phyloP scores from a whole-genome alignment of 2,888 invertebrate genomes.

The Capitulum mitella region DNA sequence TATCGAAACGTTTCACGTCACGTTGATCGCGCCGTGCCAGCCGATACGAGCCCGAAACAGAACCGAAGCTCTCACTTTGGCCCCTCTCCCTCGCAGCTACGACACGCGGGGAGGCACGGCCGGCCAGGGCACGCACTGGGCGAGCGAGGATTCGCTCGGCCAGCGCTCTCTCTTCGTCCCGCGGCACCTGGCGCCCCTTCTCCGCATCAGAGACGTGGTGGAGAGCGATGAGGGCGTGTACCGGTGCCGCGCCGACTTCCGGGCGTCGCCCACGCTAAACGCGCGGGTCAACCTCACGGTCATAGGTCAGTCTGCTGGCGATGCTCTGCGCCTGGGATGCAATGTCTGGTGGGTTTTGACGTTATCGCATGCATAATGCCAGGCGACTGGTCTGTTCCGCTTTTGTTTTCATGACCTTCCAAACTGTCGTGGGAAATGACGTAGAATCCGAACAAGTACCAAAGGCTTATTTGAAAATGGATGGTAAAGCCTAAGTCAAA shows the following conservation, averaged over 20 bases:
- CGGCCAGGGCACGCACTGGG: constrained; percentile 66
- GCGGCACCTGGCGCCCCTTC: constrained; percentile 70
- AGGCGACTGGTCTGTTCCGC: no score
- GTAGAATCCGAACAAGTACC: no score
- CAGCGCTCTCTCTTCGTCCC: constrained; percentile 78
- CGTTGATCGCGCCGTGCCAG: no score
- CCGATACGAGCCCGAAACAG: no score
- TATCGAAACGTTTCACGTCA: no score
- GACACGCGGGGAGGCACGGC: constrained; percentile 31
- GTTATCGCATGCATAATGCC: no score
- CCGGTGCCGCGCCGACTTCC: constrained; percentile 80
- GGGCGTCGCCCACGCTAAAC: constrained; percentile 79
- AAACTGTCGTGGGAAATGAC: no score
- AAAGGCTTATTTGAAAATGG: no score
- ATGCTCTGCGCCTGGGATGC: neutral
- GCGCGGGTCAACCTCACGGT: constrained; percentile 77
- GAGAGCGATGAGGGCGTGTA: constrained; percentile 75
- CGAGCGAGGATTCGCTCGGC: constrained; percentile 76
- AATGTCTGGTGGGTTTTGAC: no score
- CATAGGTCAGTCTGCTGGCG: constrained; percentile 67
- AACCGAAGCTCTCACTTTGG: no score
- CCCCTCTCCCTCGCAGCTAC: constrained; percentile 27
- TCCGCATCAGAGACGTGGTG: constrained; percentile 71
- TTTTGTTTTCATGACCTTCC: no score
- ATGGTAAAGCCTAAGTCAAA: no score